Evolutionary conservation across 2,888 invertebrate genomes (phyloP), one percentile per base, ranked within the genome.

Genomic region (Criorhina ranunculi): DNA sequence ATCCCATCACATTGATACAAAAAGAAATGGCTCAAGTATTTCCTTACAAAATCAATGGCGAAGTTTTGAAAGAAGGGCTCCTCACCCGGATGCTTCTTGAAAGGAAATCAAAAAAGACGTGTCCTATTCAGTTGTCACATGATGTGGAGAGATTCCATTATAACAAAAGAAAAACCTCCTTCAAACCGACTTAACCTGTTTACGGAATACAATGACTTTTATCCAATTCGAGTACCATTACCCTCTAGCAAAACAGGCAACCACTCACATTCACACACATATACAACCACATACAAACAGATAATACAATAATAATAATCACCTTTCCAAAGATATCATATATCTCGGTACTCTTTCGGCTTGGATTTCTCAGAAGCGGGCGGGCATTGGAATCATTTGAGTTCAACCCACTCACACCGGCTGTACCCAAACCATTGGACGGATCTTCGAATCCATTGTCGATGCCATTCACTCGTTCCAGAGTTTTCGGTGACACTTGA

Each of bases 291-390:
- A 12, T 17, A 29, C 5, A 57, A 42, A 55, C 82, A 49, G 37
- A 57, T 57, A 69, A 66, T 33, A 57, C 12, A 40, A 40, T 59
- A 72, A 75, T 51, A 60, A 66, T 82, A 86, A 87, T 89, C 89
- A 91, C 91, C 91, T 91, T 91, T 85, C 90, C 90, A 70, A 89
- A 89, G 57, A 90, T 88, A 88, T 91, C 90, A 86, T 89, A 90
- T 46, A 88, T 86, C 86, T 90, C 90, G 46, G 87, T 88, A 89
- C 88, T 57, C 82, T 88, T 73, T 72, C 79, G 66, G 19, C 70
- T 80, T 69, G 66, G 79, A 59, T 67, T 87, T 70, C 82, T 86
- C 77, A 70, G 76, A 17, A 78, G 77, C 59, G 72, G 79, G 44
- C 78, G 78, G 31, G 66, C 17, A 9, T 42, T 67, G 12, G 79